A percentile compares a stretch with the other conserved stretches of the same genome.
phyloP scores from a whole-genome alignment of 1,140 invertebrate genomes.

The Phthorimaea operculella region DNA sequence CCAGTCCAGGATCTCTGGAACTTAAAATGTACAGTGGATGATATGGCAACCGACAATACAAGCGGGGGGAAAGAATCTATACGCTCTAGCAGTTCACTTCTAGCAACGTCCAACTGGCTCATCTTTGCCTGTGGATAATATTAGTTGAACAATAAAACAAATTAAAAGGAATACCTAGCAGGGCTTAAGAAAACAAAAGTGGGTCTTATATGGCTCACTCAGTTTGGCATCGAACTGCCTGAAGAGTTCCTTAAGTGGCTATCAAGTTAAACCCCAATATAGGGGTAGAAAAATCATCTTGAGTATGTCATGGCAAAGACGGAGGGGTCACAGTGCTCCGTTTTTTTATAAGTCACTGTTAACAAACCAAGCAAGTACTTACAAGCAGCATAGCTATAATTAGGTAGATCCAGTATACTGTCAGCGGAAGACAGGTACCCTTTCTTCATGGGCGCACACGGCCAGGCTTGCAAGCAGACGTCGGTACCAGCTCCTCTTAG shows the following conservation, averaged over 20 bases:
- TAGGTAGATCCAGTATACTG: conserved; percentile 48
- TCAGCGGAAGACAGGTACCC: conserved; percentile 45
- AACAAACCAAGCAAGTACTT: conserved; percentile 16
- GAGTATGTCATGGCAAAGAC: no score
- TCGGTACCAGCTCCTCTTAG: not conserved
- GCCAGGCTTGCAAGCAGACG: conserved; percentile 29
- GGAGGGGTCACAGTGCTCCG: no score
- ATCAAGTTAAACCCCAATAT: no score
- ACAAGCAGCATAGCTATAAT: conserved; percentile 45
- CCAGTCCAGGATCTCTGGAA: conserved; percentile 57
- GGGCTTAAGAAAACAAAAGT: no score
- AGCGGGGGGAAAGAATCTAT: not conserved
- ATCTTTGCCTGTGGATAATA: no score
- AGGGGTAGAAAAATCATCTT: no score
- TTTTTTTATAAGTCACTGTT: no score
- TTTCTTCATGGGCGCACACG: conserved; percentile 38
- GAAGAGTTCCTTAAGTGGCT: no score
- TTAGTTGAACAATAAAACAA: no score
- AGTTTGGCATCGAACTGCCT: no score
- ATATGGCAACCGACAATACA: not conserved
- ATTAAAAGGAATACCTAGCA: no score
- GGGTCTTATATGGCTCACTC: no score
- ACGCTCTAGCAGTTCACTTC: not conserved
- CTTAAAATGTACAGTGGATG: conserved; percentile 16
- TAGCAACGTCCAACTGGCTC: not conserved